Evolutionary conservation across 2,888 invertebrate species (phyloP), one percentile per base, ranked within the genome.

Genomic region (Lasioglossum lativentre): DNA sequence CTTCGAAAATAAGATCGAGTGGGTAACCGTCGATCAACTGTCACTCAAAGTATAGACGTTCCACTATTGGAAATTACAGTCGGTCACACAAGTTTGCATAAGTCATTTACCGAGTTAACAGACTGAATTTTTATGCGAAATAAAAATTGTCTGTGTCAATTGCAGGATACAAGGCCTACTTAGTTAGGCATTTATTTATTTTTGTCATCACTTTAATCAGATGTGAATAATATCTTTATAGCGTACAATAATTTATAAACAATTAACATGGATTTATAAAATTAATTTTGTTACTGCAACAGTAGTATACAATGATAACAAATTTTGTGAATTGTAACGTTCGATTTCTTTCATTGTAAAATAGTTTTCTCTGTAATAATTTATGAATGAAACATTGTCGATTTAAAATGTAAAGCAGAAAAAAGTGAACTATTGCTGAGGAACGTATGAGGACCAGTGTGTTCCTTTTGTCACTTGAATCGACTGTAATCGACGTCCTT

Each of bases 1-100:
- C 27, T 40, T 56, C 72, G n/a, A 27, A 70, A 66, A 74, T 75
- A 27, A 52, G 59, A 71, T 38, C 40, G 70, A 40, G 38, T 40
- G 70, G n/a, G 70, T 70, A 70, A 70, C 34, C 23, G 34, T 70
- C 70, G 2, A 38, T 68, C 68, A 40, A n/a, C 5, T 70, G 70
- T 70, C 70, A 40, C 4, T 70, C 38, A 70, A 14, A 5, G 70
- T n/a, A 40, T 14, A 23, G 14, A 40, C 38, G n/a, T 38, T 70
- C 2, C 40, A 10, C n/a, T 2, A 70, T n/a, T 70, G 63, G 30
- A 63, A 63, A 63, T 19, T 63, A 63, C 16, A 30, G 6, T 63
- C 63, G 12, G 30, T 30, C 63, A 3, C n/a, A n/a, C n/a, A 5
- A 56, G n/a, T 10, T 10, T n/a, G 16, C 16, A 63, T 8, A 30